These are phyloP conservation scores for Macrotis lagotis DNA, from an alignment of 2,113 vertebrate genomes.

Conservation along the genomic window DNA sequence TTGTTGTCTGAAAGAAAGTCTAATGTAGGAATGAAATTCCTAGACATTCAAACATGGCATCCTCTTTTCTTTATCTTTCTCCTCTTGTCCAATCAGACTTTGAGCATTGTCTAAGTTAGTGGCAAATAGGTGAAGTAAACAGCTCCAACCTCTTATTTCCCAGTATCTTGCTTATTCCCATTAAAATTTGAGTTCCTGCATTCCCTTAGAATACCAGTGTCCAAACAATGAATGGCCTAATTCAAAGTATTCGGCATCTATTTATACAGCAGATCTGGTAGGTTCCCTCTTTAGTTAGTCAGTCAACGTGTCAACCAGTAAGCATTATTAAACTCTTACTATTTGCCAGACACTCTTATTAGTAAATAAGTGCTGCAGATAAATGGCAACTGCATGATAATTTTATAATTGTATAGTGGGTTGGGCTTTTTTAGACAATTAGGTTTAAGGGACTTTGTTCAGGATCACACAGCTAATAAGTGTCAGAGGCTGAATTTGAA, in stretches of 20 bases:
- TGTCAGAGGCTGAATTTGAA: too few species aligned
- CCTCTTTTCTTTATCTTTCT: neutral
- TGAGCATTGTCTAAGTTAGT: neutral
- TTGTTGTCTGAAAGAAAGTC: neutral
- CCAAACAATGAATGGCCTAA: neutral
- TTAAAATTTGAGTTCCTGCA: neutral
- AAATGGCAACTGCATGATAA: neutral
- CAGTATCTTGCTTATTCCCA: neutral
- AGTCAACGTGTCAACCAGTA: neutral
- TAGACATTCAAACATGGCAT: neutral
- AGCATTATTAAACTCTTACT: neutral
- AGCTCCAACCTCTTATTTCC: neutral
- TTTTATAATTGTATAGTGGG: neutral
- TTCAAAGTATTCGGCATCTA: neutral
- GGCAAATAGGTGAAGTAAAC: neutral
- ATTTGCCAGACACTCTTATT: neutral
- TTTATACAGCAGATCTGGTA: neutral
- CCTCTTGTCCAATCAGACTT: neutral
- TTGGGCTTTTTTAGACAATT: too few species aligned
- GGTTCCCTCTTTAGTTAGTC: neutral
- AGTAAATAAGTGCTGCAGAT: neutral
- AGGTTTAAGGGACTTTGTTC: too few species aligned
- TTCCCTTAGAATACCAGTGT: neutral
- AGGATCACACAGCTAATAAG: too few species aligned
- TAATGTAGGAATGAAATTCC: neutral